Evolutionary conservation across 2,888 invertebrate genomes (phyloP), one percentile per base, ranked within the genome.

Genomic region (Acrocera orbiculus): DNA sequence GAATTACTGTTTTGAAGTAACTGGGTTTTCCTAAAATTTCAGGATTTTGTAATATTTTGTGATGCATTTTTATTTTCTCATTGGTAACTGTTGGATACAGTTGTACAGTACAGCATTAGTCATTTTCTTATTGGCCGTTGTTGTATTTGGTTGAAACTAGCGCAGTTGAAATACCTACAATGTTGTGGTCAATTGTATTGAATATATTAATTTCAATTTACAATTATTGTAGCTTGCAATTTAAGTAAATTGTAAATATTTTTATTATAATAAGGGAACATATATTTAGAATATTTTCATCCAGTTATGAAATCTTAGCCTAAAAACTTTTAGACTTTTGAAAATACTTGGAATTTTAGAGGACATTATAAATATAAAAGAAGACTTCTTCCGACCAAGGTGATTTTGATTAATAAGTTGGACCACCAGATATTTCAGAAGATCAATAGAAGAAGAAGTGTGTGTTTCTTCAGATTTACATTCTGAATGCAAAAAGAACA

Each of bases 61-160:
- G 29, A 29, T 29, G 29, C 29, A 29, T 29, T 29, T 29, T 29
- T 13, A 29, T 17, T 29, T 29, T 29, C 29, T 17, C 20, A 29
- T 17, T 16, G 4, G 19, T 13, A 5, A 13, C 13, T 19, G 19
- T 17, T 29, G 29, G 17, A 11, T 29, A 29, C n/a, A n/a, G n/a
- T n/a, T n/a, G n/a, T n/a, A n/a, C n/a, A n/a, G n/a, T n/a, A n/a
- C n/a, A n/a, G n/a, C n/a, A n/a, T n/a, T n/a, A n/a, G n/a, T n/a
- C n/a, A n/a, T n/a, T n/a, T n/a, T n/a, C n/a, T n/a, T n/a, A n/a
- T n/a, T n/a, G n/a, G n/a, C n/a, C n/a, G n/a, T n/a, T n/a, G n/a
- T n/a, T n/a, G n/a, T n/a, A n/a, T n/a, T n/a, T n/a, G n/a, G n/a
- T n/a, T n/a, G n/a, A n/a, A n/a, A n/a, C n/a, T n/a, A n/a, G n/a